phyloP scores from a whole-genome alignment of 2,797 vertebrate genomes.

The Propithecus perrieri region DNA sequence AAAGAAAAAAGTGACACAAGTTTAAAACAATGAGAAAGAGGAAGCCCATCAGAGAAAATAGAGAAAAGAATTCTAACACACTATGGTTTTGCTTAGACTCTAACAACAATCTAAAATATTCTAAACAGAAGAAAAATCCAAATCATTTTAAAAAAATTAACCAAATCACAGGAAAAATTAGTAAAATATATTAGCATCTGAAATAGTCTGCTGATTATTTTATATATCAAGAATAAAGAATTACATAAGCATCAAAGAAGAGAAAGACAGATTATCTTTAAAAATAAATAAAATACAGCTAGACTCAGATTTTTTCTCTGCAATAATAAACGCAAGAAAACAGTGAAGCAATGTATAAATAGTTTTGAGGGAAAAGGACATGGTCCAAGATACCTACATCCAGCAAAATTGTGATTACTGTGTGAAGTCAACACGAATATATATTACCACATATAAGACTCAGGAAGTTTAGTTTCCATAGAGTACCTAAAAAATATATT shows the following conservation, averaged over 20 bases:
- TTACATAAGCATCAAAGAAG: not conserved
- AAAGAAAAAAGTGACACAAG: not conserved
- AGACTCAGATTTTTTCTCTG: not conserved
- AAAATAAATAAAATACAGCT: not conserved
- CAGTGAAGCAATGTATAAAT: not conserved
- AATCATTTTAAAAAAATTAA: not conserved
- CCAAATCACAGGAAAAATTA: not conserved
- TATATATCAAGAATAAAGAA: not conserved
- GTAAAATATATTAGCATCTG: constrained; percentile 3
- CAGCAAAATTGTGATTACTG: not conserved
- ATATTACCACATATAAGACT: not conserved
- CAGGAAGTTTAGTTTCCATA: not conserved
- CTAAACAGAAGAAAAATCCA: not conserved
- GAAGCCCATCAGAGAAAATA: not conserved
- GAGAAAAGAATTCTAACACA: not conserved
- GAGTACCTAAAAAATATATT: not conserved
- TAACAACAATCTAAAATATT: not conserved
- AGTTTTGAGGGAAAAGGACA: not conserved
- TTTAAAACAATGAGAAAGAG: not conserved
- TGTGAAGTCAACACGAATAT: not conserved
- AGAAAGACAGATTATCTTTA: not conserved
- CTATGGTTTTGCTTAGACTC: not conserved
- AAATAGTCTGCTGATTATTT: not conserved
- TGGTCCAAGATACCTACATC: not conserved
- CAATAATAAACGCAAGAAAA: not conserved